These are phyloP conservation scores for Laterallus jamaicensis DNA, from an alignment of 2,113 vertebrate genomes.

Conservation along the genomic window DNA sequence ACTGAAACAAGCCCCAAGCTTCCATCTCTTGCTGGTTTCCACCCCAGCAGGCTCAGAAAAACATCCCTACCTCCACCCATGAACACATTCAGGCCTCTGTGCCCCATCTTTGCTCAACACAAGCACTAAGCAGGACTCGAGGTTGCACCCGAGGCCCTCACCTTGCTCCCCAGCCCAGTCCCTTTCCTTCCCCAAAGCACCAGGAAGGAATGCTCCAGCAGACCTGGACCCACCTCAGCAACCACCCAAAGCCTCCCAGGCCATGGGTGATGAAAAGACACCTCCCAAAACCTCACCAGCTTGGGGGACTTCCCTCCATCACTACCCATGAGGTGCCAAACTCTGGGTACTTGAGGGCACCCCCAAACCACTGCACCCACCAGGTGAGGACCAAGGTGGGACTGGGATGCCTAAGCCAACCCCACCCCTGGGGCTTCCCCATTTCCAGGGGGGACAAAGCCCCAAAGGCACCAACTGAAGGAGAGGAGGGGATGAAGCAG, in stretches of 20 bases:
- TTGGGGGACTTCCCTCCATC: background rate
- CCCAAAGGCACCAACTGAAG: accelerated
- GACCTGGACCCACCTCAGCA: background rate
- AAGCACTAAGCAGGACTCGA: background rate
- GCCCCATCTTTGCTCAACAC: background rate
- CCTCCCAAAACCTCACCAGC: background rate
- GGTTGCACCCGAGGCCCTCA: background rate
- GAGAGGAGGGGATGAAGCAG: background rate
- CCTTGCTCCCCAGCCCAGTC: background rate
- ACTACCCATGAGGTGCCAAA: accelerated
- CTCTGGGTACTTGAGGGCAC: background rate
- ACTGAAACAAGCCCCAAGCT: accelerated
- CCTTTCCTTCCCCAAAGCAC: background rate
- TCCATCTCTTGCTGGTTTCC: background rate
- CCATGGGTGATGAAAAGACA: background rate
- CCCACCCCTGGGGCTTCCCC: accelerated
- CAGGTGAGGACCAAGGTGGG: background rate
- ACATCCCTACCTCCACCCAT: accelerated
- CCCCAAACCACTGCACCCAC: background rate
- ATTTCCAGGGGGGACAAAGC: background rate
- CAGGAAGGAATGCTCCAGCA: background rate
- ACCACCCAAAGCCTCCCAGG: background rate
- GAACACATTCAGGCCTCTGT: accelerated
- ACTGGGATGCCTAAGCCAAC: background rate
- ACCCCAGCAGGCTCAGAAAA: background rate